Base-by-base conservation (phyloP, 2,797 vertebrate genomes). In the Nannoperca obscura region DNA sequence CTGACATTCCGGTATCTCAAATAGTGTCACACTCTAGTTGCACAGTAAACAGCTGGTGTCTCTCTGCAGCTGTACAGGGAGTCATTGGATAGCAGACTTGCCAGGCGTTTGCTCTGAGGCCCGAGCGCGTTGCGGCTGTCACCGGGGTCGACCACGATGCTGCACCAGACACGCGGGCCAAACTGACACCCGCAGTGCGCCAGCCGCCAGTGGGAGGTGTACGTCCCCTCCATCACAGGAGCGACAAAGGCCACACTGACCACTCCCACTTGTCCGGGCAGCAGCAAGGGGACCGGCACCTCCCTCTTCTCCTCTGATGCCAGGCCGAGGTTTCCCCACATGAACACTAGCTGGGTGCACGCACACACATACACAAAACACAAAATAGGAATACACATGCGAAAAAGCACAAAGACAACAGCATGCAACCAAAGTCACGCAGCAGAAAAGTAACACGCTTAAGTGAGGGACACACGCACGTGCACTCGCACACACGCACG, bases 201-300 rank as follows among this genome's bases (percentile, higher is more conserved):
- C 86, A 99, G 95, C 22, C 98, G 96, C 98, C 98, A 99, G 87
- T 99, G 98, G 76, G 98, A 99, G 58, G 98, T 98, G 74, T 99
- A 99, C 6, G 96, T 99, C 89, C 98, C 98, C 92, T 99, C 98
- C 87, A 96, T 93, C 55, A 96, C 87, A 4, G 98, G 98, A 19
- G 98, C 97, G 3, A 97, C 92, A 74, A 99, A 99, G 70, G 97
- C 95, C 84, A 99, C 98, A 53, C 97, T 99, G 86, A 99, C 96
- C 78, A 98, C 94, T 24, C 98, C 98, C 74, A 98, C 95, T 60
- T 99, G 96, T 77, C 97, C 98, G 0, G 97, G 96, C 71, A 96
- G 96, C 86, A 99, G 94, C 86, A 95, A 93, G 63, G 98, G 98
- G 81, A 97, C 98, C 5, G 95, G 88, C 86, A 98, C 96, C 86